Base-by-base conservation (phyloP, 92 coral and sea anemone species). In the Heteractis magnifica region DNA sequence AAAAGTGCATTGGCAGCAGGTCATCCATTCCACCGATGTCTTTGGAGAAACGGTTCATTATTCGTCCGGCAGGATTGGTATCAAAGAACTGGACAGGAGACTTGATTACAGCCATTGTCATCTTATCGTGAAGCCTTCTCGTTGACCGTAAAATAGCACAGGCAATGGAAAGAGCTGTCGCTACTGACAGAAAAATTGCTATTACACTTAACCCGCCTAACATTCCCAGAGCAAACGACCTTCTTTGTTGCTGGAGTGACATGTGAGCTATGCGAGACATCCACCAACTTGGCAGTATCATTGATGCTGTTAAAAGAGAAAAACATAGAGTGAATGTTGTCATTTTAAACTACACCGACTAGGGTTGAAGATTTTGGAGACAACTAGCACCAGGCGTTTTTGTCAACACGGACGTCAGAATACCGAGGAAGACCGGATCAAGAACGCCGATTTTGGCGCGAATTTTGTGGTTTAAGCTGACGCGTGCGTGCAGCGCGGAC, bases 81-180 rank as follows among this genome's bases (percentile, higher is more conserved):
- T 90, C 93, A 59, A 90, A 87, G 87, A 90, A 90, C 16, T 87
- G 34, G 53, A 90, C 90, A 56, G 93, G 93, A 10, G 91, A 86
- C 50, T 90, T 87, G 50, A 90, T 77, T 26, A 90, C 84, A 55
- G 93, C 86, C n/a, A 77, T 23, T 8, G 81, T 59, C 93, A 90
- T 90, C 76, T 55, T 87, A 81, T 77, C 78, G 83, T 90, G 93
- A 14, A 87, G 93, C 52, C 84, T 90, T 77, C 71, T 82, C 19
- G 93, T 87, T 34, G 93, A 79, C 10, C 86, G 85, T 18, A 86
- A 64, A 44, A 83, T n/a, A 6, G 83, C 21, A 72, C 62, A 75
- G 62, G 48, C 79, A 41, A 86, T 49, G 34, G 78, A 60, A 44
- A 70, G 82, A 20, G 56, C 76, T 12, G 77, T 51, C 15, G 52